Evolutionary conservation across 2,113 vertebrate species (phyloP), one percentile per base, ranked within the genome.

Genomic region (Ceyx melanurus): DNA sequence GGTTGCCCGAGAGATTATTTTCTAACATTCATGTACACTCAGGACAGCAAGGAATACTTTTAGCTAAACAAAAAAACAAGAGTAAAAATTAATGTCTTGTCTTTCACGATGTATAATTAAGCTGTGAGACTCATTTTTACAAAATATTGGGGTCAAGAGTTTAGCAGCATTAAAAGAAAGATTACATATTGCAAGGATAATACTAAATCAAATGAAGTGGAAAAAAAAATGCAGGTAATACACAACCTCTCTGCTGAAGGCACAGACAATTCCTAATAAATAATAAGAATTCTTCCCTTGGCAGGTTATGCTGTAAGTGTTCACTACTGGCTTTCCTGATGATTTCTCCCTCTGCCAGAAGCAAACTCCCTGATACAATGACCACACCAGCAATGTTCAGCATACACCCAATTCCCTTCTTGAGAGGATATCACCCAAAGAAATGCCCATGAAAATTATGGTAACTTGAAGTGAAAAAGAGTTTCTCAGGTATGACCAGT

Each of bases 141-240:
- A 78, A 90, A 95, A 91, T 66, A 87, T 14, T 53, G 61, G 76
- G 67, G 65, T 89, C 88, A 93, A 88, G 65, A 92, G 40, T 72
- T 92, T 67, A 93, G 64, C 5, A 7, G 45, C 33, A 54, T 88
- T 86, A 42, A 94, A 92, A 88, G n/a, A 81, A 78, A 68, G 31
- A 90, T 88, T 73, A 14, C 35, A 25, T 82, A 33, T 72, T 76
- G 28, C 22, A 54, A 57, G 37, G 64, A 57, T 80, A 86, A 68
- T 42, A 45, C 65, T 88, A 82, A 89, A 77, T 86, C 64, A 89
- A 89, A 88, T 33, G 45, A n/a, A 3, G 18, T 71, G 13, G 48
- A 25, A 90, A 95, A 93, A 93, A 75, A 66, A 33, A 3, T n/a
- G 35, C 58, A 66, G 72, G 67, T 70, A 67, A 37, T 61, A 53